Evolutionary conservation across 2,113 vertebrate species (phyloP), one percentile per base, ranked within the genome.

Genomic region (Candoia aspera): DNA sequence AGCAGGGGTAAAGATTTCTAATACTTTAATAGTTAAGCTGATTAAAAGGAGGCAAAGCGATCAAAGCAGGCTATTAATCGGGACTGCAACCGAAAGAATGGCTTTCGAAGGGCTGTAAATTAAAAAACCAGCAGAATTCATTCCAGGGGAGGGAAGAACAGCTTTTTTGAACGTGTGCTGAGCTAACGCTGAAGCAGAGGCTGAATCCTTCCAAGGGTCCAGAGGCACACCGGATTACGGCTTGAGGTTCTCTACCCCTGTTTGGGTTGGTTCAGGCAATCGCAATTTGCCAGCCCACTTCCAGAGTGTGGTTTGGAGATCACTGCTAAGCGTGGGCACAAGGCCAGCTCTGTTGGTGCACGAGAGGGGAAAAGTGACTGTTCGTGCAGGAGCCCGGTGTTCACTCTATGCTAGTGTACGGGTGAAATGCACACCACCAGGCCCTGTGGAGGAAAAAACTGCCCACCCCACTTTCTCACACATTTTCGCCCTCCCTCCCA

Each of bases 1-100:
- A n/a, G 29, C 21, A 12, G 46, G 13, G 9, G 37, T 49, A 12
- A 90, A 84, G 90, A 84, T 60, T 84, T 62, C 90, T 33, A 86
- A 91, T 53, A 21, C 79, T 53, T 90, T 46, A 49, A 49, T 85
- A n/a, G 37, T 33, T 84, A 84, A 85, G 90, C 90, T 53, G 90
- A 90, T 90, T 59, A 83, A 90, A 83, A 90, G 62, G 58, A 84
- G 79, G 59, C 8, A 60, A 46, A 24, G 19, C 42, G 59, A 42
- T 60, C 79, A 85, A 90, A 85, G 90, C 79, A 85, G 79, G 73
- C 46, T 33, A 85, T 90, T 60, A 60, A 46, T 6, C 8, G 59
- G 90, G 90, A 84, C 4, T 59, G 73, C 1, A 54, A 42, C 33
- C 46, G 37, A 29, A 46, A 90, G 73, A 90, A 90, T 29, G 37